These are phyloP conservation scores for Ciona savignyi DNA, from an alignment of 23 tunicate species.

Conservation along the genomic window DNA sequence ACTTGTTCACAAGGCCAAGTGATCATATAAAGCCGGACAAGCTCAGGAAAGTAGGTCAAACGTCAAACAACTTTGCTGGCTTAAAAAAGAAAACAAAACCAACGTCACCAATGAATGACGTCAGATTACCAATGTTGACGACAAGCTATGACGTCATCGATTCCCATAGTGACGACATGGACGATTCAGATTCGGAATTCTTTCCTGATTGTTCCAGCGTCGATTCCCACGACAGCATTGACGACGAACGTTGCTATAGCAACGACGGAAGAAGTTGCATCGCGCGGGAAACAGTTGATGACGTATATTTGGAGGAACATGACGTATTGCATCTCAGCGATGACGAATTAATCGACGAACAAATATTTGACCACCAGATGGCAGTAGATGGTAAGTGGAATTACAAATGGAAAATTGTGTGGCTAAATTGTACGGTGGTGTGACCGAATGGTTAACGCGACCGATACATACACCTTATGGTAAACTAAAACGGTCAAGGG, in stretches of 20 bases:
- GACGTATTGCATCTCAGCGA: background rate
- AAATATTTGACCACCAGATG: background rate
- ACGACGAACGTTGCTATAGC: background rate
- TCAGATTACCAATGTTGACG: background rate
- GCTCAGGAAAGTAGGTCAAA: background rate
- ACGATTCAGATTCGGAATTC: constrained; percentile 72
- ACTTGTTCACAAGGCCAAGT: background rate
- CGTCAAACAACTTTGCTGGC: no score
- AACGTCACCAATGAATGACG: background rate
- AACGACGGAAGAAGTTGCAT: background rate
- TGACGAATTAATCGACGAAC: background rate
- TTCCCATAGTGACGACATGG: constrained; percentile 14
- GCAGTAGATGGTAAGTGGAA: background rate
- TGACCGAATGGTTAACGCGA: no score
- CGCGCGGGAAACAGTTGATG: background rate
- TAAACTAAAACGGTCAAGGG: no score
- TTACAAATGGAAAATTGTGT: no score
- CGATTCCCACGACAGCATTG: constrained; percentile 34
- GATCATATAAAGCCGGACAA: background rate
- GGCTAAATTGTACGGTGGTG: no score
- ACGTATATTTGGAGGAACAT: background rate
- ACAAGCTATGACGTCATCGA: background rate
- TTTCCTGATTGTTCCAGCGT: constrained; percentile 88
- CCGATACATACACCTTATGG: no score
- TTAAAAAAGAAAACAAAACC: background rate